Evolutionary conservation across 2,113 vertebrate species (phyloP).

Genomic region (Onychostruthus taczanowskii): DNA sequence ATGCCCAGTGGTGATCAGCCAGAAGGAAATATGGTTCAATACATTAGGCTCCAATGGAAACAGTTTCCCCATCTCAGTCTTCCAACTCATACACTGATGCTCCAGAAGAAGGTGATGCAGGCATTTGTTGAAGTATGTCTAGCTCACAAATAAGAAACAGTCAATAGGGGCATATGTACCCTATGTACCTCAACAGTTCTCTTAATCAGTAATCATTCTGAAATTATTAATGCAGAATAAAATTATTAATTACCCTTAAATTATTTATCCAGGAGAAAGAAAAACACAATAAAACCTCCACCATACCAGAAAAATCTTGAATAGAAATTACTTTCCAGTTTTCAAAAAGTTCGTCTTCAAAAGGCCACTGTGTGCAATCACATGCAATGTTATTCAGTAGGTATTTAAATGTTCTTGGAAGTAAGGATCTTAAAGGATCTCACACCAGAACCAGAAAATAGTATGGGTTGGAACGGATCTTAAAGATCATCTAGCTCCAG

Average conservation of each 20-base stretch:
- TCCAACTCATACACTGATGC: not conserved
- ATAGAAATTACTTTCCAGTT: not conserved
- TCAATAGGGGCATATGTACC: not conserved
- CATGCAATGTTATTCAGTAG: fast-evolving
- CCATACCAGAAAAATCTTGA: not conserved
- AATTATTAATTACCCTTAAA: not conserved
- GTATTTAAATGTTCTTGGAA: not conserved
- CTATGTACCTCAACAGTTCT: not conserved
- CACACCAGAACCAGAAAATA: not conserved
- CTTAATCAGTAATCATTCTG: not conserved
- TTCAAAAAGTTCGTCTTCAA: not conserved
- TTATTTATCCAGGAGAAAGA: not conserved
- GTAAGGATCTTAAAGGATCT: not conserved
- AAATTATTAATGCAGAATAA: not conserved
- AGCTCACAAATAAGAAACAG: not conserved
- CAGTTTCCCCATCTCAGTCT: not conserved
- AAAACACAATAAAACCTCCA: not conserved
- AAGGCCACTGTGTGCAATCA: not conserved
- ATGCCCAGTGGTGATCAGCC: not conserved
- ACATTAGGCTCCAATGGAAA: not conserved
- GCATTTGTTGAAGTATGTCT: not conserved
- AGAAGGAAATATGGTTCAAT: not conserved
- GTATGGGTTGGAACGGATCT: not conserved
- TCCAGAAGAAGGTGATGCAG: not conserved
- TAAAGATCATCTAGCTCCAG: not conserved